Percentiles rank a stretch among this genome's conserved stretches.
Evolutionary conservation across 2,113 vertebrate species (phyloP).

Genomic region (Mus pahari): DNA sequence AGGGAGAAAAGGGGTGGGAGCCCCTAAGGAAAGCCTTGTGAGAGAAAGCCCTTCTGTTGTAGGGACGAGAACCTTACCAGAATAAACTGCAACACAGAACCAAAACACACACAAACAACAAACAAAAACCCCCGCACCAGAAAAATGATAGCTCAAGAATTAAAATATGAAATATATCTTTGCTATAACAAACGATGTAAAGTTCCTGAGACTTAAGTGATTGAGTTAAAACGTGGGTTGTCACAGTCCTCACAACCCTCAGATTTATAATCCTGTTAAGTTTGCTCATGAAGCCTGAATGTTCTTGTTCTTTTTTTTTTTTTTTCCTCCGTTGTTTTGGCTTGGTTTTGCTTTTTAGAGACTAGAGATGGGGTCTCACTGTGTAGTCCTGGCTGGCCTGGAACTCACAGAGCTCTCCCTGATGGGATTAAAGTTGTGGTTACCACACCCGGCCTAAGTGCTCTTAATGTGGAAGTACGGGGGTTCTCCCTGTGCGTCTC

Average conservation of each 20-base stretch:
- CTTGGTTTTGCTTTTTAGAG: neutral
- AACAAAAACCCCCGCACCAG: no score
- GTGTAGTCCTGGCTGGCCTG: neutral
- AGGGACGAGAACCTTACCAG: neutral
- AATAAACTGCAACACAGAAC: neutral
- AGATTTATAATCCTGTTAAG: no score
- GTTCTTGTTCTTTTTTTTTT: no score
- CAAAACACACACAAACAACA: neutral
- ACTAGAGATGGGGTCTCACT: neutral
- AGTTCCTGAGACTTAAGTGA: neutral
- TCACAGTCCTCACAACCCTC: neutral
- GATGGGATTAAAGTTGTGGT: neutral
- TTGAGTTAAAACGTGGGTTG: neutral
- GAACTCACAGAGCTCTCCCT: neutral
- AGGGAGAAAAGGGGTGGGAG: neutral
- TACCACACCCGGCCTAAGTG: neutral
- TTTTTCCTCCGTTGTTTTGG: neutral
- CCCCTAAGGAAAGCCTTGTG: neutral
- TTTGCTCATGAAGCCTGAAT: neutral
- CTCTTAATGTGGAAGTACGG: neutral
- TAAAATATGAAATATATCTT: neutral
- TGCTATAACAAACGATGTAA: no score
- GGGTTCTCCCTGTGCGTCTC: slow-evolving; percentile 11
- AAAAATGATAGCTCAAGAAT: neutral
- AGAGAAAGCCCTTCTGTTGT: neutral